Evolutionary conservation across 2,888 invertebrate genomes (phyloP).

Genomic region (Andrena fulva): DNA sequence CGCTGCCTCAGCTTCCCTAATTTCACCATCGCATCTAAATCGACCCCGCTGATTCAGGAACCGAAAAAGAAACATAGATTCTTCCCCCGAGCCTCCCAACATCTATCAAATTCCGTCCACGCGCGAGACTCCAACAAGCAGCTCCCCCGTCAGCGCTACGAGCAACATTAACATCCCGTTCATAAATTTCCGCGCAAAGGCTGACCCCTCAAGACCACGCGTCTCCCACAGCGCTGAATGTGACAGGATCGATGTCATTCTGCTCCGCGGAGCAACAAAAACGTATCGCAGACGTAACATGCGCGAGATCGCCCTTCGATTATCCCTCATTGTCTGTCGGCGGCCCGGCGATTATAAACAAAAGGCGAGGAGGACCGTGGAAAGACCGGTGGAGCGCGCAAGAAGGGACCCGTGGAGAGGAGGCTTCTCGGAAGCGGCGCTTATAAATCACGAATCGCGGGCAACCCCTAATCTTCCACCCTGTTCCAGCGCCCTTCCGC

Average conservation of each 20-base stretch:
- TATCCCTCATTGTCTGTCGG: conserved; percentile 55
- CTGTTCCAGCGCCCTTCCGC: conserved; percentile 46
- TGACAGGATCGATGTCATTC: conserved; percentile 51
- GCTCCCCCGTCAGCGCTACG: too few relatives aligned
- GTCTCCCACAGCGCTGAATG: conserved; percentile 18
- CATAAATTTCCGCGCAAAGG: conserved; percentile 20
- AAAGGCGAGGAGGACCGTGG: conserved; percentile 34
- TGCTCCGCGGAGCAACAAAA: not conserved
- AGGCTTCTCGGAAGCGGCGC: conserved; percentile 68
- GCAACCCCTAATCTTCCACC: conserved; percentile 73
- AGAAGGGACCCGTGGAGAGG: conserved; percentile 37
- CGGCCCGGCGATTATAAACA: conserved; percentile 64
- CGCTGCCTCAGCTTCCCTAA: too few relatives aligned
- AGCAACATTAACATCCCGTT: not conserved
- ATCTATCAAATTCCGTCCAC: not conserved
- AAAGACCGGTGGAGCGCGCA: not conserved
- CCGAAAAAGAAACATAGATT: not conserved
- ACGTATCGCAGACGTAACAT: not conserved
- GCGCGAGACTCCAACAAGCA: not conserved
- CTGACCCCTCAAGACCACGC: not conserved
- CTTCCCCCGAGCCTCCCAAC: not conserved
- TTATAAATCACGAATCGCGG: conserved; percentile 87
- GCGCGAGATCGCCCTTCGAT: conserved; percentile 52
- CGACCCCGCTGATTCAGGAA: too few relatives aligned
- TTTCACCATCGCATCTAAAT: too few relatives aligned